These are phyloP conservation scores for Poeciliopsis turrubarensis DNA, from an alignment of 2,113 vertebrate genomes.

Conservation along the genomic window DNA sequence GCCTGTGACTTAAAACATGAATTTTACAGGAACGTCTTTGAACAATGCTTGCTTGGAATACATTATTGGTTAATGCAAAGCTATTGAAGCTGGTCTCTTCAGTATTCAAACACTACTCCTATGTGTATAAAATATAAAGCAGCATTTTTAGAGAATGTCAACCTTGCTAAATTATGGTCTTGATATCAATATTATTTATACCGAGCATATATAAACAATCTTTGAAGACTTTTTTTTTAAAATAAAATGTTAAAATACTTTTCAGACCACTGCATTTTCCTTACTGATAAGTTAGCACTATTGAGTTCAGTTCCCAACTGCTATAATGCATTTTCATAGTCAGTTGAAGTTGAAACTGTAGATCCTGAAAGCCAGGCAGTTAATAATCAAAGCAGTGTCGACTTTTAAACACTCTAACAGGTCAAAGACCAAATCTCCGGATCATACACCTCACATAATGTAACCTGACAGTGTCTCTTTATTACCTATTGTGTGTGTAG, in stretches of 20 bases:
- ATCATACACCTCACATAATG: neutral
- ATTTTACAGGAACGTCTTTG: too few relatives aligned
- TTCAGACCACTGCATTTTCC: neutral
- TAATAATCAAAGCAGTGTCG: neutral
- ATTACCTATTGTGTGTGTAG: constrained; percentile 6
- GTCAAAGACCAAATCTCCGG: neutral
- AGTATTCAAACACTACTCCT: neutral
- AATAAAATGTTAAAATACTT: neutral
- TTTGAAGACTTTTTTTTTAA: neutral
- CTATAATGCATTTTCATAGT: neutral
- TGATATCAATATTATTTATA: neutral
- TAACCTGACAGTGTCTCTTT: neutral
- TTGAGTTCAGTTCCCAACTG: neutral
- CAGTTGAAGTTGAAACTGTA: neutral
- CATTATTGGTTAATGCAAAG: neutral
- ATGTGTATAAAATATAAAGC: neutral
- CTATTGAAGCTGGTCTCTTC: neutral
- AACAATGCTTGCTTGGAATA: too few relatives aligned
- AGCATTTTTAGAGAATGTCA: neutral
- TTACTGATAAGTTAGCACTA: neutral
- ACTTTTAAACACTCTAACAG: neutral
- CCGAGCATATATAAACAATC: neutral
- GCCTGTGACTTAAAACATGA: too few relatives aligned
- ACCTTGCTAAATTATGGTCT: neutral
- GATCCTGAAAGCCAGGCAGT: neutral